These are phyloP conservation scores for Aeoliscus strigatus DNA, from an alignment of 2,797 vertebrate species.

Conservation along the genomic window DNA sequence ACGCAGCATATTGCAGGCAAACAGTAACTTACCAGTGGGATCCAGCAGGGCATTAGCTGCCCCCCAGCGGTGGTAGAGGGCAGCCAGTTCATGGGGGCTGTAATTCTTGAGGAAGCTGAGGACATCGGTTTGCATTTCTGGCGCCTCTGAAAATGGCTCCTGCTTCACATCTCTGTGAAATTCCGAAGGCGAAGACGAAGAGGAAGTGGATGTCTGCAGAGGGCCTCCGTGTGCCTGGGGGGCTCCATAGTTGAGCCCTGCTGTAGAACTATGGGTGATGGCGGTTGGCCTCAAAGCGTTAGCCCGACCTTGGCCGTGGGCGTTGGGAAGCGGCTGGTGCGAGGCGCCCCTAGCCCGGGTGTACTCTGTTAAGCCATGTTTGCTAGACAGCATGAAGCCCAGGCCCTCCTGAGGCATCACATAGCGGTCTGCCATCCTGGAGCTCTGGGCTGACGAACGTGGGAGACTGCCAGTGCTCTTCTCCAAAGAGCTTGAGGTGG, in stretches of 20 bases:
- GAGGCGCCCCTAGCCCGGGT: conserved; percentile 43
- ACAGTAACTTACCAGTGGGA: conserved; percentile 76
- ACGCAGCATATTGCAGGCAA: neutral
- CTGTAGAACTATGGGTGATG: conserved; percentile 39
- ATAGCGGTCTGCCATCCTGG: conserved; percentile 72
- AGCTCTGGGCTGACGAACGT: conserved; percentile 41
- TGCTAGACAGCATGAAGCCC: conserved; percentile 75
- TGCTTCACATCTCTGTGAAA: conserved; percentile 64
- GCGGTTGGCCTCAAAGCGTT: conserved; percentile 43
- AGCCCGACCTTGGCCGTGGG: conserved; percentile 45
- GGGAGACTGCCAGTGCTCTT: conserved; percentile 66
- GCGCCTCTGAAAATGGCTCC: conserved; percentile 70
- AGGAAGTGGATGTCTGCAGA: conserved; percentile 36
- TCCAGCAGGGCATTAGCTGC: conserved; percentile 78
- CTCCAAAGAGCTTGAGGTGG: conserved; percentile 60
- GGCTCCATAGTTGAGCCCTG: conserved; percentile 34
- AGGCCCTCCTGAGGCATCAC: conserved; percentile 67
- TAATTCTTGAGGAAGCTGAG: conserved; percentile 87
- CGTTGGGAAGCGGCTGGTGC: conserved; percentile 37
- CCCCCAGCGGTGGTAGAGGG: conserved; percentile 88
- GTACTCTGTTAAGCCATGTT: conserved; percentile 77
- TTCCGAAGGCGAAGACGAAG: conserved; percentile 49
- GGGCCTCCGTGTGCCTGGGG: conserved; percentile 49
- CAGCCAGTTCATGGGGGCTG: conserved; percentile 87
- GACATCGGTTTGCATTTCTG: conserved; percentile 78